These are phyloP conservation scores for Chloropsis cyanopogon DNA, from an alignment of 2,113 vertebrate species.

Conservation along the genomic window DNA sequence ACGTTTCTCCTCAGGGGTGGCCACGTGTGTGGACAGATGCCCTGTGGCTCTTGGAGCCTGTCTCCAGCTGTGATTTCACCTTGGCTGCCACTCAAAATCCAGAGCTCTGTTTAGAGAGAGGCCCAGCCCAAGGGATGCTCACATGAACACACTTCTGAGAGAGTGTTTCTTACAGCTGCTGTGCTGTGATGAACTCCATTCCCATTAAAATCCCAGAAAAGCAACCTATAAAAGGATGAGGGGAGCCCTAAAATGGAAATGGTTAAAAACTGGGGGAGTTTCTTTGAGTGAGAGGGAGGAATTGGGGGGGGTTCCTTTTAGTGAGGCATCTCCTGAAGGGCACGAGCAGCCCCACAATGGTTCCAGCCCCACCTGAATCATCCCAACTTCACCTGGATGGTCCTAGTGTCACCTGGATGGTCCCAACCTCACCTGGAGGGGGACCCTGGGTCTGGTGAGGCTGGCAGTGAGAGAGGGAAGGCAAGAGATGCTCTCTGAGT, in stretches of 20 bases:
- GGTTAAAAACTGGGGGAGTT: neutral
- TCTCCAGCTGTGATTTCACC: conserved; percentile 47
- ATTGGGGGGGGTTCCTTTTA: neutral
- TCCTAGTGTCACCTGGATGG: accelerated
- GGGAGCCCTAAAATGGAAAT: neutral
- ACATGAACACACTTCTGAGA: neutral
- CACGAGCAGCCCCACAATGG: accelerated
- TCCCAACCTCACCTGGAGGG: accelerated
- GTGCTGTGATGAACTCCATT: neutral
- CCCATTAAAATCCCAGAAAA: neutral
- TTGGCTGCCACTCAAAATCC: neutral
- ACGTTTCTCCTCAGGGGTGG: neutral
- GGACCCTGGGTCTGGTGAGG: neutral
- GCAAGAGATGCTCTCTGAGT: neutral
- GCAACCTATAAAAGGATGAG: neutral
- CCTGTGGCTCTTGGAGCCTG: conserved; percentile 1
- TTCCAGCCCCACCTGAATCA: accelerated
- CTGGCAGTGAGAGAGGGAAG: neutral
- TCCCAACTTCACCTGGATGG: accelerated
- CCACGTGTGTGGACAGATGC: conserved; percentile 1
- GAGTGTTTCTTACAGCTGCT: neutral
- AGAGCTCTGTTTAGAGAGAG: conserved; percentile 41
- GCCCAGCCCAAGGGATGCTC: neutral
- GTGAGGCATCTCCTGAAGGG: neutral
- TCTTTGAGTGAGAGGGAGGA: neutral